These are phyloP conservation scores for Myiopsitta monachus DNA, from an alignment of 2,113 vertebrate species.

Conservation along the genomic window DNA sequence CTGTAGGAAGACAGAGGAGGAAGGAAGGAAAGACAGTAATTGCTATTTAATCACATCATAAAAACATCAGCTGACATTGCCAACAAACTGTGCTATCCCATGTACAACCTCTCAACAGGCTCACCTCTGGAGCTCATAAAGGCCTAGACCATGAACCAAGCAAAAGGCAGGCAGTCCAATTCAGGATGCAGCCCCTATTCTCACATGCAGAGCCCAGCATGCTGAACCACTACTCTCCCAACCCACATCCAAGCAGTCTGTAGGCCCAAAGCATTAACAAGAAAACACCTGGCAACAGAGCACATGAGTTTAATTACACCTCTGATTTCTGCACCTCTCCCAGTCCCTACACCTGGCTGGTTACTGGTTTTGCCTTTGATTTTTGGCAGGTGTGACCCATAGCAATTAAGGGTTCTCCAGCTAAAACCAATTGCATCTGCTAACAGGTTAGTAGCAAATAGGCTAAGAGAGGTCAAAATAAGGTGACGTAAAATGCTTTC, in stretches of 20 bases:
- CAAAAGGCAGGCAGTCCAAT: not conserved
- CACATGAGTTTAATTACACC: not conserved
- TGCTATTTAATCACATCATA: constrained; percentile 26
- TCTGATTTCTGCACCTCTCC: not conserved
- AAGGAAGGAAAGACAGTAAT: not conserved
- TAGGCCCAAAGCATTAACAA: not conserved
- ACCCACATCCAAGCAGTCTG: rapidly evolving
- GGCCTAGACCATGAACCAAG: not conserved
- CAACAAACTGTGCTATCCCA: not conserved
- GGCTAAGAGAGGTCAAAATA: not conserved
- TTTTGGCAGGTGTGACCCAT: not conserved
- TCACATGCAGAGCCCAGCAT: no score
- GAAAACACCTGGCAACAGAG: not conserved
- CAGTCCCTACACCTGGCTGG: not conserved
- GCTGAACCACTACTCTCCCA: not conserved
- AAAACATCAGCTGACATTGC: not conserved
- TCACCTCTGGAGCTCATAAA: not conserved
- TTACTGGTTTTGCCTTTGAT: not conserved
- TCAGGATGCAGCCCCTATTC: not conserved
- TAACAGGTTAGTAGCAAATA: not conserved
- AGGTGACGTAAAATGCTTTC: not conserved
- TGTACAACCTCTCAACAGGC: rapidly evolving
- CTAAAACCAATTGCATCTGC: not conserved
- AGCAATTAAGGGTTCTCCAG: not conserved
- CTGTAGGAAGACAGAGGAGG: not conserved